These are phyloP conservation scores for Lordiphosa clarofinis DNA, from an alignment of 1,140 invertebrate genomes.

Conservation along the genomic window DNA sequence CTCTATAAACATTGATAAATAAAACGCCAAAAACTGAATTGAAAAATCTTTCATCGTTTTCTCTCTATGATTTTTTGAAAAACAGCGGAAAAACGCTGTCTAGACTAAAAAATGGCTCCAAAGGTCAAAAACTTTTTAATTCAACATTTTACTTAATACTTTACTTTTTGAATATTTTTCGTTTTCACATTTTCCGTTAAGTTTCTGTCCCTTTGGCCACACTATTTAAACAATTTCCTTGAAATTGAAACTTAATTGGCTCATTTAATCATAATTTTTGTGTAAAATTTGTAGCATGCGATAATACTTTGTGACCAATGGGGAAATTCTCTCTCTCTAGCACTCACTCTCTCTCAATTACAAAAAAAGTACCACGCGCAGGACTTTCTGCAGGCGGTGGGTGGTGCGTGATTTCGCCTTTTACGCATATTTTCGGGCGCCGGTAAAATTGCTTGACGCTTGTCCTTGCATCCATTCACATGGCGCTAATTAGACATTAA, in stretches of 20 bases:
- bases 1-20: too few species aligned
- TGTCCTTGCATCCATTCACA: slow-evolving; percentile 19
- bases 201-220: too few species aligned
- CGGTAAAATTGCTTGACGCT: slow-evolving; percentile 29
- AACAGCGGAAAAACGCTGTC: too few species aligned
- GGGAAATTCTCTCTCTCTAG: slow-evolving; percentile 59
- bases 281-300: slow-evolving; percentile 45
- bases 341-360: neutral
- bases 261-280: neutral
- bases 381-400: slow-evolving; percentile 4
- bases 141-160: too few species aligned
- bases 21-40: too few species aligned
- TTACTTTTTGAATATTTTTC: too few species aligned
- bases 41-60: too few species aligned
- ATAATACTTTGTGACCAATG: slow-evolving; percentile 12
- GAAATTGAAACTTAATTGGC: neutral
- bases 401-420: slow-evolving; percentile 15
- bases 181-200: too few species aligned
- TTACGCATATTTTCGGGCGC: slow-evolving; percentile 57
- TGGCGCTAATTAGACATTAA: slow-evolving; percentile 72
- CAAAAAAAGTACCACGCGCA: slow-evolving; percentile 32
- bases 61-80: too few species aligned
- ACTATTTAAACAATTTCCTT: too few species aligned
- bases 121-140: too few species aligned
- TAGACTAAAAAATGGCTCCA: too few species aligned